Evolutionary conservation across 2,113 vertebrate species (phyloP).

Genomic region (Callorhinus ursinus): DNA sequence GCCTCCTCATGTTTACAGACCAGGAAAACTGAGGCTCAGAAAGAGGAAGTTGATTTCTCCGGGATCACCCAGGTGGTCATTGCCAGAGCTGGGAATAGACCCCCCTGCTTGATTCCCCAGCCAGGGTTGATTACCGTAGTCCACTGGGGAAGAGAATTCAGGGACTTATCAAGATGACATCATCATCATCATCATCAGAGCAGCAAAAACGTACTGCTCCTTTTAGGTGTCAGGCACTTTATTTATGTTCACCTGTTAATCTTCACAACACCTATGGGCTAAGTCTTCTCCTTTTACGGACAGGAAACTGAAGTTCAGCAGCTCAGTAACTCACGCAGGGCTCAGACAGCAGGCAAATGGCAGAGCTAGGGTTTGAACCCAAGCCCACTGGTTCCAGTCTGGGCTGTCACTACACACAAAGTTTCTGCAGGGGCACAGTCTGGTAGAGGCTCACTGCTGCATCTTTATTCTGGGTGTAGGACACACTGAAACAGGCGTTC

Average conservation of each 20-base stretch:
- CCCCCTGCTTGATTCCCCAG: not conserved
- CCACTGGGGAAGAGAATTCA: not conserved
- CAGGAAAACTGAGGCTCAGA: slow-evolving; percentile 16
- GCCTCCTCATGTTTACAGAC: not conserved
- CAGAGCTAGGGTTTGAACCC: not conserved
- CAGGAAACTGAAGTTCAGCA: not conserved
- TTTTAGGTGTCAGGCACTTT: not conserved
- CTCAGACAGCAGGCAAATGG: not conserved
- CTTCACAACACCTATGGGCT: not conserved
- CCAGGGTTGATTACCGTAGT: not conserved
- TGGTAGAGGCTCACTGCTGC: slow-evolving; percentile 52
- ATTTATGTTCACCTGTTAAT: not conserved
- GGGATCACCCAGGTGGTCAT: not conserved
- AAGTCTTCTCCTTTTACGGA: not conserved
- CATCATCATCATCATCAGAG: not conserved
- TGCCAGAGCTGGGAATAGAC: not conserved
- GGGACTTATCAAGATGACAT: not conserved
- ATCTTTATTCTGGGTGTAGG: slow-evolving; percentile 85
- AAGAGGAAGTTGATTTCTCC: not conserved
- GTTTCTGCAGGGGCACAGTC: not conserved
- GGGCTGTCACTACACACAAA: not conserved
- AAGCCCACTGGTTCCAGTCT: not conserved
- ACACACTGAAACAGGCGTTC: slow-evolving; percentile 95
- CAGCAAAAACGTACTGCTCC: not conserved
- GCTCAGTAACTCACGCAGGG: not conserved